These are phyloP conservation scores for Sebastes melanostomus DNA, from an alignment of 2,797 vertebrate species.

Conservation along the genomic window DNA sequence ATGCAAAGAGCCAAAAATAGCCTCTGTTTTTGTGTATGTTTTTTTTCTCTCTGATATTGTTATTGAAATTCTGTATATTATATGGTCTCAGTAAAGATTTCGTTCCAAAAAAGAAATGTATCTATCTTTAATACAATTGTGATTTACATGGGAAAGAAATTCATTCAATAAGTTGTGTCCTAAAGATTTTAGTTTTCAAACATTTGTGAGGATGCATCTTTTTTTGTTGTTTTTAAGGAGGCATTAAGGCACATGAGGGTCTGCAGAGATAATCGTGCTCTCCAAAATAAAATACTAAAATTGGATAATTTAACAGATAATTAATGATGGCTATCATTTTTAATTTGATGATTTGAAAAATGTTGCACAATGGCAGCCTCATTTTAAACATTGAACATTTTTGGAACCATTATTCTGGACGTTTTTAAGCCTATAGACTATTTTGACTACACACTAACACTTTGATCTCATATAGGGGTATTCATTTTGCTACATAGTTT, in stretches of 20 bases:
- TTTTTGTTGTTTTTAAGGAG: neutral
- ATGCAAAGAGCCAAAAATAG: constrained; percentile 60
- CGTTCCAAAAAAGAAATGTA: constrained; percentile 38
- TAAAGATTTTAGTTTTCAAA: neutral
- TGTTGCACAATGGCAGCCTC: neutral
- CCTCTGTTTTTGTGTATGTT: constrained; percentile 53
- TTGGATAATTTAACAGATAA: neutral
- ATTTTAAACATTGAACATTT: neutral
- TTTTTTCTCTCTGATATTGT: constrained; percentile 69
- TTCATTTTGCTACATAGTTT: neutral
- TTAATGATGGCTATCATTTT: neutral
- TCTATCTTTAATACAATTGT: constrained; percentile 3
- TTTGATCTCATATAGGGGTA: neutral
- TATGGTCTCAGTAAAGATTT: constrained; percentile 67
- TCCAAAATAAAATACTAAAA: neutral
- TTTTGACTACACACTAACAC: neutral
- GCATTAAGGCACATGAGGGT: neutral
- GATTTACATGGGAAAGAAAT: neutral
- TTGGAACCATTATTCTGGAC: neutral
- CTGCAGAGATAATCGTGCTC: neutral
- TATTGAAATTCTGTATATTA: constrained; percentile 71
- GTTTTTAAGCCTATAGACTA: neutral
- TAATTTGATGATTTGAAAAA: neutral
- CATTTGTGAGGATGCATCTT: neutral
- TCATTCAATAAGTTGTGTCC: neutral